These are phyloP conservation scores for Palythoa caribaeorum DNA, from an alignment of 92 coral and sea anemone genomes.

Conservation along the genomic window DNA sequence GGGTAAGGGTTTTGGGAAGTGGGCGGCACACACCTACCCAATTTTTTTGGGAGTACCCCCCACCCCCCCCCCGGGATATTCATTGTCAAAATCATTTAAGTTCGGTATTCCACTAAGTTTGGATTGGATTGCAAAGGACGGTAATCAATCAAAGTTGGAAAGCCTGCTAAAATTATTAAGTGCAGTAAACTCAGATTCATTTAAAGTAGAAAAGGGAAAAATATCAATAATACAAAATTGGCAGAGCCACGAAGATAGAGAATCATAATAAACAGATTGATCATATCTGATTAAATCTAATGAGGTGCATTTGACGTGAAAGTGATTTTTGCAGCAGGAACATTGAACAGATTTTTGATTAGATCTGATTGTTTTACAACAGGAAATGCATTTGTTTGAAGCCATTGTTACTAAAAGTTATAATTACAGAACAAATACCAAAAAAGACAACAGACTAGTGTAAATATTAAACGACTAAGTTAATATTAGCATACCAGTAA, in stretches of 20 bases:
- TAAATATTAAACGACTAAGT: slow-evolving; percentile 16
- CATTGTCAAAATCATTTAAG: slow-evolving; percentile 53
- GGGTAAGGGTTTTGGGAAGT: too few relatives aligned
- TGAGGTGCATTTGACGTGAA: slow-evolving; percentile 33
- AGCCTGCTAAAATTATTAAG: slow-evolving; percentile 25
- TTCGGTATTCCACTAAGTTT: slow-evolving; percentile 49
- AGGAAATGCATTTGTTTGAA: slow-evolving; percentile 24
- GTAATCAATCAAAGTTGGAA: slow-evolving; percentile 38
- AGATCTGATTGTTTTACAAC: slow-evolving; percentile 20
- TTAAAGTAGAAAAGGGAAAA: slow-evolving; percentile 37
- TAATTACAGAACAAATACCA: not conserved
- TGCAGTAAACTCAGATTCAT: slow-evolving; percentile 43
- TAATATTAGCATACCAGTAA: slow-evolving; percentile 23
- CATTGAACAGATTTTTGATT: slow-evolving; percentile 31
- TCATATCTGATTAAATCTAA: slow-evolving; percentile 19
- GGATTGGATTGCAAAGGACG: slow-evolving; percentile 51
- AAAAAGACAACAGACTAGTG: not conserved
- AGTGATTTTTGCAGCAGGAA: slow-evolving; percentile 30
- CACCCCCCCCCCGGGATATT: too few relatives aligned
- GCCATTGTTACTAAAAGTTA: slow-evolving; percentile 14
- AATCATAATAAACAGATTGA: slow-evolving; percentile 11
- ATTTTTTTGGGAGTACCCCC: too few relatives aligned
- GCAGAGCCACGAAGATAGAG: not conserved
- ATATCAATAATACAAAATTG: slow-evolving; percentile 25
- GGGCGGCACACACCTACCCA: too few relatives aligned